These are phyloP conservation scores for Carcinoscorpius rotundicauda DNA, from an alignment of 1,140 invertebrate species.

Conservation along the genomic window DNA sequence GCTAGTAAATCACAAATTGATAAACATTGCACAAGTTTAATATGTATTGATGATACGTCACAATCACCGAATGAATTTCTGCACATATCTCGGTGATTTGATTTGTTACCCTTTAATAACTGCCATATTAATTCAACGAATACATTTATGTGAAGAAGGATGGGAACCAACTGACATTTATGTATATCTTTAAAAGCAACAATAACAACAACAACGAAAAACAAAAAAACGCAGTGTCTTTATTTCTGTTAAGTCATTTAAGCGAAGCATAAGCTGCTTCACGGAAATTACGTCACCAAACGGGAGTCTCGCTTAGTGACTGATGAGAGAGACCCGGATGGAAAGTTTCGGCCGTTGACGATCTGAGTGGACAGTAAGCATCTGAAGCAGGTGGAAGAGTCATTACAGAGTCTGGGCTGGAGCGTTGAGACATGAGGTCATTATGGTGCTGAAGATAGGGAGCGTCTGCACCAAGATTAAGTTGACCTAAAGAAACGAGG, in stretches of 20 bases:
- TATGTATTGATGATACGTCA: no score
- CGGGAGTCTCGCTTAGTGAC: conserved; percentile 13
- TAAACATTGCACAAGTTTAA: no score
- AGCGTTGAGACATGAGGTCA: conserved; percentile 18
- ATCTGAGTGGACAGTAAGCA: conserved; percentile 16
- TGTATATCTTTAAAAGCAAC: no score
- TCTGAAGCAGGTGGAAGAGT: conserved; percentile 14
- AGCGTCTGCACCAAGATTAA: conserved; percentile 17
- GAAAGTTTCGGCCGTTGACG: conserved; percentile 11
- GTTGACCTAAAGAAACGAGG: conserved; percentile 8
- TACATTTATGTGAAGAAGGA: no score
- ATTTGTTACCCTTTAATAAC: no score
- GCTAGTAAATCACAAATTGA: no score
- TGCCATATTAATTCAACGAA: no score
- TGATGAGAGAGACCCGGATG: conserved; percentile 7
- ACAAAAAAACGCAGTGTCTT: no score
- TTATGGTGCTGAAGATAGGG: conserved; percentile 15
- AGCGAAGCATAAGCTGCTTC: background rate
- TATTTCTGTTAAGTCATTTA: background rate
- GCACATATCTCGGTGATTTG: no score
- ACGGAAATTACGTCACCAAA: conserved; percentile 14
- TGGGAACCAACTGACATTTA: no score
- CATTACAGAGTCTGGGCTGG: conserved; percentile 19
- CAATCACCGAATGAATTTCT: no score
- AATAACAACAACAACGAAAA: no score